These are phyloP conservation scores for Rhombomys opimus DNA, from an alignment of 2,113 vertebrate species.

Conservation along the genomic window DNA sequence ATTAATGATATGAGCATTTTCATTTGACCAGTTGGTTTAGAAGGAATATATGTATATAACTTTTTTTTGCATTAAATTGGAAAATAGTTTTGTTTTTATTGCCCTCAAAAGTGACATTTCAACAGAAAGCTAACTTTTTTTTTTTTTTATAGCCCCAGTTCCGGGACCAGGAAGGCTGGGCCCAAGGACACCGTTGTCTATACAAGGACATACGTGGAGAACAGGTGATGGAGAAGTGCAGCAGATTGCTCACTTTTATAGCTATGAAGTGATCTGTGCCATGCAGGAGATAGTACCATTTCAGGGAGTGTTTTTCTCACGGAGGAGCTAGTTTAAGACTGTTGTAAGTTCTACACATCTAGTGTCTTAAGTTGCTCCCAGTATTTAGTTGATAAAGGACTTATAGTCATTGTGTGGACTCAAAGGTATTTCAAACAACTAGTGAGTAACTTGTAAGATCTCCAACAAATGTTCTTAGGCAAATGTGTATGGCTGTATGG, in stretches of 20 bases:
- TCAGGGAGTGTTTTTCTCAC: constrained; percentile 17
- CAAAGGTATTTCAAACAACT: neutral
- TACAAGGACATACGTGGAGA: constrained; percentile 82
- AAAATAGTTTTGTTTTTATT: neutral
- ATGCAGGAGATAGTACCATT: neutral
- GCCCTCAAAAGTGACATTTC: constrained; percentile 54
- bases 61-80: neutral
- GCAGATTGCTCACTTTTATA: constrained; percentile 56
- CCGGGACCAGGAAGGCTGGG: constrained; percentile 77
- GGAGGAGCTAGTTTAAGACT: neutral
- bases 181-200: constrained; percentile 77
- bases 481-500: neutral
- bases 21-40: constrained; percentile 52
- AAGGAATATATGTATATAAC: neutral
- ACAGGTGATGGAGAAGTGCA: constrained; percentile 75
- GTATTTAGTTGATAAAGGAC: constrained; percentile 15
- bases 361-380: neutral
- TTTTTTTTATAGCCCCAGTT: constrained; percentile 81
- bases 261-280: constrained; percentile 24
- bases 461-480: neutral
- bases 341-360: neutral
- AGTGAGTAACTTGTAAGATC: neutral
- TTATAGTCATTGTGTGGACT: neutral
- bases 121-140: constrained; percentile 39
- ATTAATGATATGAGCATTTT: constrained; percentile 28